Evolutionary conservation across 2,113 vertebrate species (phyloP).

Genomic region (Mirounga angustirostris): DNA sequence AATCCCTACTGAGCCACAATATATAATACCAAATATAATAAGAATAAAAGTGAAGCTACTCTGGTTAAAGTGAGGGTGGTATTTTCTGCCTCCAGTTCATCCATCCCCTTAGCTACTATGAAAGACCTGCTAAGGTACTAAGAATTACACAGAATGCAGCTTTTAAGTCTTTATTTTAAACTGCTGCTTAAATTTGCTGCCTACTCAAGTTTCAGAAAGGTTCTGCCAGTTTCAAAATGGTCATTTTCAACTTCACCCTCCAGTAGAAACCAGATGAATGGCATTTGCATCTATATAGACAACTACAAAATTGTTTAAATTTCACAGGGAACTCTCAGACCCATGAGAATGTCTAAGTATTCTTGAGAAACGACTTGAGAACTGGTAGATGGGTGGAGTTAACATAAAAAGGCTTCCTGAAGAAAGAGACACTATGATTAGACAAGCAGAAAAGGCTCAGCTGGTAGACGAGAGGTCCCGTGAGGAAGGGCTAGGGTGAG

Average conservation of each 20-base stretch:
- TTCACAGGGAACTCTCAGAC: neutral
- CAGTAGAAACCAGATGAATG: neutral
- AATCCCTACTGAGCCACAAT: slow-evolving; percentile 25
- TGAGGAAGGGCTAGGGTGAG: neutral
- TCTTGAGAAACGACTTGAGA: slow-evolving; percentile 13
- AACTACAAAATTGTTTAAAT: slow-evolving; percentile 50
- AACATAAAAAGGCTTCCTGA: neutral
- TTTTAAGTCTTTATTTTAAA: slow-evolving; percentile 10
- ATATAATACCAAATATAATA: neutral
- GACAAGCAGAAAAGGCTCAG: neutral
- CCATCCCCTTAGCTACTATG: neutral
- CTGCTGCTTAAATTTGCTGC: neutral
- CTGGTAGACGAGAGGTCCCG: neutral
- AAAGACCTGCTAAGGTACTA: neutral
- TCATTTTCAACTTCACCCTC: slow-evolving; percentile 17
- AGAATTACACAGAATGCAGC: neutral
- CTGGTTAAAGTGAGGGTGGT: neutral
- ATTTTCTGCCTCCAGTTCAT: neutral
- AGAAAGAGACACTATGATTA: neutral
- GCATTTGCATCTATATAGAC: neutral
- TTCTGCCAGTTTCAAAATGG: slow-evolving; percentile 21
- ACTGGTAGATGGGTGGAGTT: neutral
- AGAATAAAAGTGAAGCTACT: neutral
- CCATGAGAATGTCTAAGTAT: neutral
- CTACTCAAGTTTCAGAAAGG: slow-evolving; percentile 43